Evolutionary conservation across 2,888 invertebrate genomes (phyloP), one percentile per base, ranked within the genome.

Genomic region (Dynastes grantii): DNA sequence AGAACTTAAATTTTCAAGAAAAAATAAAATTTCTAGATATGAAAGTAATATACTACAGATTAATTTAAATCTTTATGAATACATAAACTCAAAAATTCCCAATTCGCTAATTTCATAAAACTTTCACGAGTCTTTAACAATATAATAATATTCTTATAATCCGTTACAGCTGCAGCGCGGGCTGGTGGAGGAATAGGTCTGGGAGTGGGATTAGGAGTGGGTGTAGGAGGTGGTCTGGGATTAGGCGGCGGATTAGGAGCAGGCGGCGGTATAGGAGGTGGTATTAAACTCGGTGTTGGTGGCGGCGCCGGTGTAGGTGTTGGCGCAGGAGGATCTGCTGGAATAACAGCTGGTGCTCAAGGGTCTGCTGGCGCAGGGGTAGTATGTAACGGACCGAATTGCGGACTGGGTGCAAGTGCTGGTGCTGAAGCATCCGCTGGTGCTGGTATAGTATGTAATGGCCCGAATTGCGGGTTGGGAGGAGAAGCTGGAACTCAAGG

Each of bases 341-440:
- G 22, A 22, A 1, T 22, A 22, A 22, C 5, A n/a, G 65, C 40
- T 22, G 65, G 65, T n/a, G 45, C 16, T 40, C 13, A n/a, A 27
- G 65, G n/a, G 11, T 13, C 13, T 13, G 67, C 40, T 13, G 67
- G 67, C 2, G 67, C 67, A 40, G 67, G 67, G 8, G 13, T 67
- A 4, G 67, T 22, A 67, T 67, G 67, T 67, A 37, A 40, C 1
- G 67, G 67, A 67, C 67, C 67, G 1, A 67, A 67, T 45, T 65
- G 65, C 37, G 65, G 65, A 16, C n/a, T 45, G 16, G 65, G 65
- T 8, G 22, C 40, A 13, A 16, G 65, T 8, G 45, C 13, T 37
- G 37, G 16, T 16, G 40, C 6, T 1, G 37, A 6, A 37, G 65
- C 65, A 5, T 53, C n/a, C 2, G 65, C n/a, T 65, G 65, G 16